phyloP scores from a whole-genome alignment of 2,113 vertebrate species.

The Irena cyanogastra region DNA sequence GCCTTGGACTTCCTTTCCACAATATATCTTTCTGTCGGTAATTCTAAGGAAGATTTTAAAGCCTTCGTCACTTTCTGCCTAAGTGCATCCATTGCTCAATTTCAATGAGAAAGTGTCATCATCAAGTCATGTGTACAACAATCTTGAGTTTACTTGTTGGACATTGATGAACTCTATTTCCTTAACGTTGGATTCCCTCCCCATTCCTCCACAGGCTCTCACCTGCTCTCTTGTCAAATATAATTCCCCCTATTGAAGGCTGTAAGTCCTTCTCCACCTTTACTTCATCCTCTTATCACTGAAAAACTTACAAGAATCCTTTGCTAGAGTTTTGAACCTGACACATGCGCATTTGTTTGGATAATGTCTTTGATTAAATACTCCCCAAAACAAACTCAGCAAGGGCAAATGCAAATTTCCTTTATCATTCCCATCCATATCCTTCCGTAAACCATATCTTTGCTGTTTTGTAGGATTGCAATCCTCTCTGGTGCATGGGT shows the following conservation, averaged over 20 bases:
- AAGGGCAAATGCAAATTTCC: neutral
- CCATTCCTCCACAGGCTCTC: neutral
- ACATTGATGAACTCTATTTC: neutral
- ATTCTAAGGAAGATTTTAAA: neutral
- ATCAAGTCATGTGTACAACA: neutral
- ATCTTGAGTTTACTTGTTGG: neutral
- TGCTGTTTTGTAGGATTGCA: neutral
- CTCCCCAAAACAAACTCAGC: neutral
- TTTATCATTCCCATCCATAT: fast-evolving
- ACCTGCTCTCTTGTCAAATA: neutral
- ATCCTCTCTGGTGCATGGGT: neutral
- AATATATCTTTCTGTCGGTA: neutral
- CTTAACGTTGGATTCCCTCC: fast-evolving
- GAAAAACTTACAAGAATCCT: neutral
- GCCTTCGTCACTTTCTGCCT: neutral
- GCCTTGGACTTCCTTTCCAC: neutral
- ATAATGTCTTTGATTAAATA: neutral
- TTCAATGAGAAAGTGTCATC: neutral
- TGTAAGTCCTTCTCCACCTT: neutral
- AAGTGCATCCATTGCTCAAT: neutral
- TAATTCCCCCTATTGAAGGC: neutral
- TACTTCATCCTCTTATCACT: neutral
- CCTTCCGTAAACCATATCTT: neutral
- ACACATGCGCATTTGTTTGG: fast-evolving
- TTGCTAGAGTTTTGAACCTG: neutral